Evolutionary conservation across 2,113 vertebrate species (phyloP).

Genomic region (Carollia perspicillata): DNA sequence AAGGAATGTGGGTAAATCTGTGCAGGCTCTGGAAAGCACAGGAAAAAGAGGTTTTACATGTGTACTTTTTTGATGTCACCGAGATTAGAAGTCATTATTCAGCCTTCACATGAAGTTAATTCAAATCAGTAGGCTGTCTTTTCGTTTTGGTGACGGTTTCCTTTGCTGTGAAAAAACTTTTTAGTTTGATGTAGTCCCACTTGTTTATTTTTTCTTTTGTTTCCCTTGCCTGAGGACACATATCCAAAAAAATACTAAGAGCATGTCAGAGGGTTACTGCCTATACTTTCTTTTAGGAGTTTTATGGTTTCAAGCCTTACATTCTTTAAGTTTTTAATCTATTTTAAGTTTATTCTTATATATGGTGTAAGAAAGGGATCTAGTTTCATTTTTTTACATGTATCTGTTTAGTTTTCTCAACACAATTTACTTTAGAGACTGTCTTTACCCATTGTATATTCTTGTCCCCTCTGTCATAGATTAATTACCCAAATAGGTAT

Average conservation of each 20-base stretch:
- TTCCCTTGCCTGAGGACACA: not conserved
- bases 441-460: not conserved
- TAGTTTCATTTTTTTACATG: not conserved
- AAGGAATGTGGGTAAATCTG: conserved; percentile 89
- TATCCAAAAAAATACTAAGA: not conserved
- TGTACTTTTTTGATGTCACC: not conserved
- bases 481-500: not conserved
- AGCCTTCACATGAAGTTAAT: not conserved
- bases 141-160: not conserved
- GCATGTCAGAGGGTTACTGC: not conserved
- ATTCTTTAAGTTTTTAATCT: not conserved
- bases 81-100: not conserved
- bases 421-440: not conserved
- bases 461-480: not conserved
- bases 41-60: not conserved
- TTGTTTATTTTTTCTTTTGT: not conserved
- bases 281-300: not conserved
- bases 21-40: conserved; percentile 88
- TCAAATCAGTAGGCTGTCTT: not conserved
- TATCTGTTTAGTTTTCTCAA: not conserved
- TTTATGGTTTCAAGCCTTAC: not conserved
- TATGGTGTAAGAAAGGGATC: not conserved
- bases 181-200: not conserved
- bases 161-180: not conserved
- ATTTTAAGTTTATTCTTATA: not conserved